Evolutionary conservation across 2,113 vertebrate species (phyloP).

Genomic region (Sinocyclocheilus rhinocerous): DNA sequence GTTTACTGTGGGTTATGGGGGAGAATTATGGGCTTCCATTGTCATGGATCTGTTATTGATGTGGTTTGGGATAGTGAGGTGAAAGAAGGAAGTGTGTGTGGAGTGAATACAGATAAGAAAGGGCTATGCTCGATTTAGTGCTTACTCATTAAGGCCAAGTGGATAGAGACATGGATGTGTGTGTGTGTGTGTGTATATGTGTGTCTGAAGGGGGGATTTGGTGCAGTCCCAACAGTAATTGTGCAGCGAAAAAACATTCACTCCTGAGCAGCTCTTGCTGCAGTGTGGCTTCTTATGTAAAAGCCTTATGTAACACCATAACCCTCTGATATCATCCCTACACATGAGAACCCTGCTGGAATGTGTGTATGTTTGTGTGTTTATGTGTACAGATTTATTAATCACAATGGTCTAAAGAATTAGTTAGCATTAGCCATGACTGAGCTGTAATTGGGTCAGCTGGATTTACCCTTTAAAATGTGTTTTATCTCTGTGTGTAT

Average conservation of each 20-base stretch:
- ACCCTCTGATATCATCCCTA: slow-evolving; percentile 62
- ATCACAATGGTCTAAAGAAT: background rate
- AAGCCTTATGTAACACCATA: slow-evolving; percentile 75
- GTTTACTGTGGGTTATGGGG: slow-evolving; percentile 27
- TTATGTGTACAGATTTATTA: slow-evolving; percentile 21
- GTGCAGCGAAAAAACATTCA: slow-evolving; percentile 61
- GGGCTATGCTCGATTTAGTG: slow-evolving; percentile 38
- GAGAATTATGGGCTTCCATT: slow-evolving; percentile 23
- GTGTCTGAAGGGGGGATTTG: slow-evolving; percentile 65
- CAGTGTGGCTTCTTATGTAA: slow-evolving; percentile 71
- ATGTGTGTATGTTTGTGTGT: slow-evolving; percentile 31
- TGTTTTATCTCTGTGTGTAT: slow-evolving; percentile 45
- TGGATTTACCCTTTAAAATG: slow-evolving; percentile 39
- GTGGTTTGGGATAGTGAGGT: background rate
- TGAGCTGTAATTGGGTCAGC: slow-evolving; percentile 37
- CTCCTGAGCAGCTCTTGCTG: slow-evolving; percentile 43
- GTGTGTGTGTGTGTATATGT: slow-evolving; percentile 38
- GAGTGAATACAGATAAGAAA: slow-evolving; percentile 54
- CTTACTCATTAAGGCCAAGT: slow-evolving; percentile 47
- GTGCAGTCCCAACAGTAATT: slow-evolving; percentile 74
- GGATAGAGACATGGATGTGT: slow-evolving; percentile 12
- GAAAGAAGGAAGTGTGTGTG: slow-evolving; percentile 27
- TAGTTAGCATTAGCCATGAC: background rate
- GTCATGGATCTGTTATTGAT: slow-evolving; percentile 35
- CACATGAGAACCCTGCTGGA: slow-evolving; percentile 52